Evolutionary conservation across 2,888 invertebrate genomes (phyloP).

Genomic region (Pecten maximus): DNA sequence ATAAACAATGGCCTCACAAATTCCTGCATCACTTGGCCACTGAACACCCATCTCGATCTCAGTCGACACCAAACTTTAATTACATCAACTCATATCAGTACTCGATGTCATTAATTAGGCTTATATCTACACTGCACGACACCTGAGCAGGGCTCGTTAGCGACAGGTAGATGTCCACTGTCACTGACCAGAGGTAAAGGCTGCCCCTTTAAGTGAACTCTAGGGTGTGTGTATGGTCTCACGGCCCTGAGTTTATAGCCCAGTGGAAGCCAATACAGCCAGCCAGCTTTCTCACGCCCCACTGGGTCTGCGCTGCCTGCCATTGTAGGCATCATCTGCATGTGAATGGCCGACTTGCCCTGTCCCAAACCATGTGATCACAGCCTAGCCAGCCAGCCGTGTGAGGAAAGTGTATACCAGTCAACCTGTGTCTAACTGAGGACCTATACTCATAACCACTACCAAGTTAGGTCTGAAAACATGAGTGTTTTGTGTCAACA

Average conservation of each 20-base stretch:
- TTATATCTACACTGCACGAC: not conserved
- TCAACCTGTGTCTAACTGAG: conserved; percentile 21
- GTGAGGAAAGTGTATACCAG: conserved; percentile 20
- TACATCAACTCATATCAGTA: conserved; percentile 16
- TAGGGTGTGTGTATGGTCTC: conserved; percentile 18
- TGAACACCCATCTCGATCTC: conserved; percentile 1
- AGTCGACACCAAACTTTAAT: conserved; percentile 11
- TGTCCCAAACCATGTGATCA: conserved; percentile 34
- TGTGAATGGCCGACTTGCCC: conserved; percentile 14
- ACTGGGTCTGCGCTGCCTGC: not conserved
- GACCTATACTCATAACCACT: not conserved
- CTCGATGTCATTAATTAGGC: conserved; percentile 23
- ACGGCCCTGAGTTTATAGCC: conserved; percentile 17
- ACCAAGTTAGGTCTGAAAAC: conserved; percentile 29
- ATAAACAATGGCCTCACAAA: conserved; percentile 15
- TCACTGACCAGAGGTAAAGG: not conserved
- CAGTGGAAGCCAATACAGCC: conserved; percentile 17
- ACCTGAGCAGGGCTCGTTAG: conserved; percentile 15
- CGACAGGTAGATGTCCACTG: not conserved
- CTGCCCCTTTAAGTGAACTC: not conserved
- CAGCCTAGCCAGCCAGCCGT: conserved; percentile 21
- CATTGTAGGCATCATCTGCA: conserved; percentile 36
- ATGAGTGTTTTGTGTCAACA: conserved; percentile 30
- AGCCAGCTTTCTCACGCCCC: conserved; percentile 31
- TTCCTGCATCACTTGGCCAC: conserved; percentile 1